Base-by-base conservation (phyloP, 2,113 vertebrate genomes). In the Rhombomys opimus region DNA sequence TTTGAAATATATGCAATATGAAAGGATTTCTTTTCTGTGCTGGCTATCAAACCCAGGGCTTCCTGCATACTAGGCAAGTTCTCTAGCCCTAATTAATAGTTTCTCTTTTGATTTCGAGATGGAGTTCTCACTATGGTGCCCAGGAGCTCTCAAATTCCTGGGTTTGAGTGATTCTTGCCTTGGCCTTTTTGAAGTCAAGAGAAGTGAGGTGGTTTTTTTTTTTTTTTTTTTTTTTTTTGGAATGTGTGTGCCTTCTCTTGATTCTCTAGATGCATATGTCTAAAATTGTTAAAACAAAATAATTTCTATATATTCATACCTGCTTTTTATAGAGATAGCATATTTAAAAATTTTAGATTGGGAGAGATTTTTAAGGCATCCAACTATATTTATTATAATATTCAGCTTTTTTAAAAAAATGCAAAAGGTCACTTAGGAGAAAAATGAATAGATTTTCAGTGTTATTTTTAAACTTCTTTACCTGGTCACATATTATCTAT, bases 261-360 rank as follows among this genome's bases (percentile, higher is more conserved):
- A 90, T 87, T 94, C 32, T 57, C n/a, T 88, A 92, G 68, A 65
- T 89, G 54, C 30, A 88, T 93, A 72, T 23, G 12, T 54, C 23
- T 65, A 41, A 41, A 46, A 50, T 93, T 93, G 27, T 25, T 82
- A 25, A 68, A 88, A 68, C 80, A 92, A 91, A 93, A 92, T 84
- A 61, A 68, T 72, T 18, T 59, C 12, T 70, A 18, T 17, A 50
- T 77, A 50, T 22, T 32, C 23, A n/a, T 46, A 80, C 82, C 38
- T 23, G 3, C 30, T 68, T 85, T 88, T 70, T 54, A 92, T 61
- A 15, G 92, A 77, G 13, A 94, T 52, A 90, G 30, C 17, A 86
- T 89, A 92, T 95, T 80, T 67, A 46, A 90, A 95, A 77, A 75
- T 86, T 54, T 67, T 92, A 88, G n/a, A 87, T 61, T 93, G 4